Base-by-base conservation (phyloP, 2,888 invertebrate genomes). In the Cotesia congregata region DNA sequence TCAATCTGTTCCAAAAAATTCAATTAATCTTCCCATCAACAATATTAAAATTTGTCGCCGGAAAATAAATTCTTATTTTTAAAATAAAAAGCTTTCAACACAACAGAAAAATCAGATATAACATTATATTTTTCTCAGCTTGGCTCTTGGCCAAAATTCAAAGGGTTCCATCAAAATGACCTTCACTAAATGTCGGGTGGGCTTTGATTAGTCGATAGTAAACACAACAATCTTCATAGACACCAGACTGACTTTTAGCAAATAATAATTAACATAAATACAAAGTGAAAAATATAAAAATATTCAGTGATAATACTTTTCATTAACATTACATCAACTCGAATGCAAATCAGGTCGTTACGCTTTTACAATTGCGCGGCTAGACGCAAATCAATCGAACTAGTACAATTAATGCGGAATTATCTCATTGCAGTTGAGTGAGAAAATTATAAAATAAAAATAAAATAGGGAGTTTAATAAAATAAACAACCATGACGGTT, bases 391-490 rank as follows among this genome's bases (percentile, higher is more conserved):
- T 71, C 39, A 71, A 71, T 71, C 62, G 39, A 62, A 71, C 62
- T 7, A 17, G 30, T 12, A 6, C 41, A 64, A 72, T 72, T 72
- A 72, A 72, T 72, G 41, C n/a, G 41, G 17, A 65, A 72, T 30
- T 30, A 30, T 30, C 30, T 72, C 72, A 65, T 72, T 72, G 20
- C 62, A 62, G 71, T 39, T 20, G 71, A 71, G 61, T 17, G 39
- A 6, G 6, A 12, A 71, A 62, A 61, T 71, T 17, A 61, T 39
- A 12, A 59, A 62, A 50, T 39, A 12, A 6, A 20, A 20, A 38
- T 1, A 61, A 60, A 71, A 71, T 61, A 64, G 72, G 65, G 64
- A 59, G 40, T 64, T n/a, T 38, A 50, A 62, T 15, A 17, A 15
- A 72, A 72, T 59, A 12, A 38, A 70, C n/a, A 70, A 50, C 12